Evolutionary conservation across 2,113 vertebrate genomes (phyloP), one percentile per base, ranked within the genome.

Genomic region (Recurvirostra avosetta): DNA sequence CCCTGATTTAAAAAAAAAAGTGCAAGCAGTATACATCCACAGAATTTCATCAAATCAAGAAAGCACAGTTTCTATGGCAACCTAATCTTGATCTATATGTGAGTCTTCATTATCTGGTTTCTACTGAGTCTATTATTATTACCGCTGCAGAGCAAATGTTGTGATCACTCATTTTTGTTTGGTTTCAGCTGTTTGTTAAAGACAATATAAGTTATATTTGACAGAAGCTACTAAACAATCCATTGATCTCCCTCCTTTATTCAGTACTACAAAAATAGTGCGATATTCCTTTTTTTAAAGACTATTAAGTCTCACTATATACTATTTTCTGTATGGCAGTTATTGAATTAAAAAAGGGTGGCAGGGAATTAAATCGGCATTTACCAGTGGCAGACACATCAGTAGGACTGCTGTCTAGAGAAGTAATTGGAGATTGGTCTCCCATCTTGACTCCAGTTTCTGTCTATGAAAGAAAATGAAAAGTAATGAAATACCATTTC

Each of bases 351-450:
- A 68, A 79, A 76, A 86, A 91, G 63, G 72, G 81, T 61, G 29
- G 80, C 71, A 61, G 76, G 38, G 65, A 97, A 97, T 96, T 53
- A 92, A 96, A 92, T 80, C 50, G 91, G 72, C 81, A 90, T 92
- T 97, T 98, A 98, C 99, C 98, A 11, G 96, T 70, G 92, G 94
- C 97, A 93, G 97, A 74, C 15, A 90, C 94, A 73, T 97, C 86
- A 76, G 91, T 15, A 92, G 94, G 53, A 96, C 86, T 97, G 91
- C 90, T 97, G 92, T 97, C 95, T 32, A 83, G 89, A 67, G 97
- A 97, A 74, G 96, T 82, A 67, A 96, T 11, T 56, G 94, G 87
- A 82, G 88, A 84, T 29, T 96, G 96, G 62, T 98, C 98, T 53
- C 94, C 93, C 94, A 97, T 97, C 92, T n/a, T 98, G 70, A 95